A percentile compares a stretch with the other conserved stretches of the same genome.
Conservation (phyloP, 1,140 invertebrate species). For the Drosophila pseudoananassae region DNA sequence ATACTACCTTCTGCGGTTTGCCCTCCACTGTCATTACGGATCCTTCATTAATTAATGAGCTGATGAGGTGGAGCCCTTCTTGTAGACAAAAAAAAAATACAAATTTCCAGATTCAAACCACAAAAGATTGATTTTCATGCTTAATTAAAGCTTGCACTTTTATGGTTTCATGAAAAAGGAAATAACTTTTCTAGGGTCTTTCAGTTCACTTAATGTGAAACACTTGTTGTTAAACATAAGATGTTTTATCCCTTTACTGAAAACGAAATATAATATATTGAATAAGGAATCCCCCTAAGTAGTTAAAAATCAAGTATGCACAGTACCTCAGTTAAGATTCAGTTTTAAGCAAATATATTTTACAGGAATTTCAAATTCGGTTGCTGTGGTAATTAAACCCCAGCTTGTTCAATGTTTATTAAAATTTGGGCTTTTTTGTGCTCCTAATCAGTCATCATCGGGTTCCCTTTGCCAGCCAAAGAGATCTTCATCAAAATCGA, state of each 20-base stretch:
- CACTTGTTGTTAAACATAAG: too few species aligned
- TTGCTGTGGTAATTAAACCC: background rate
- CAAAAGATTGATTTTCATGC: background rate
- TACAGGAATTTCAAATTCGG: too few species aligned
- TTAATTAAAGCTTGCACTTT: background rate
- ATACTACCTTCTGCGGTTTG: conserved; percentile 47
- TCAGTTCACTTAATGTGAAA: too few species aligned
- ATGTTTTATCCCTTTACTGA: too few species aligned
- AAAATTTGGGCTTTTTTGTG: conserved; percentile 11
- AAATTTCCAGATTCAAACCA: background rate
- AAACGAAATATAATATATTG: too few species aligned
- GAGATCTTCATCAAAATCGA: conserved; percentile 55
- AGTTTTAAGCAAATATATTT: too few species aligned
- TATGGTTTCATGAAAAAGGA: background rate
- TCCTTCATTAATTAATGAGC: conserved; percentile 67
- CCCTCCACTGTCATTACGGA: background rate
- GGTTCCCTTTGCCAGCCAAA: background rate
- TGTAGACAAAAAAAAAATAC: background rate
- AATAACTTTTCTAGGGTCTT: too few species aligned
- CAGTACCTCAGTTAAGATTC: too few species aligned
- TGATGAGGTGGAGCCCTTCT: background rate
- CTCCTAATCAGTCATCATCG: conserved; percentile 29
- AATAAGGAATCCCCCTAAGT: too few species aligned
- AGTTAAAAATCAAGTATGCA: too few species aligned
- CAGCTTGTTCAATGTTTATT: conserved; percentile 5